Base-by-base conservation (phyloP, 30 jellyfish, hydroid and myxozoan genomes). In the Pseudorhiza aurosa region DNA sequence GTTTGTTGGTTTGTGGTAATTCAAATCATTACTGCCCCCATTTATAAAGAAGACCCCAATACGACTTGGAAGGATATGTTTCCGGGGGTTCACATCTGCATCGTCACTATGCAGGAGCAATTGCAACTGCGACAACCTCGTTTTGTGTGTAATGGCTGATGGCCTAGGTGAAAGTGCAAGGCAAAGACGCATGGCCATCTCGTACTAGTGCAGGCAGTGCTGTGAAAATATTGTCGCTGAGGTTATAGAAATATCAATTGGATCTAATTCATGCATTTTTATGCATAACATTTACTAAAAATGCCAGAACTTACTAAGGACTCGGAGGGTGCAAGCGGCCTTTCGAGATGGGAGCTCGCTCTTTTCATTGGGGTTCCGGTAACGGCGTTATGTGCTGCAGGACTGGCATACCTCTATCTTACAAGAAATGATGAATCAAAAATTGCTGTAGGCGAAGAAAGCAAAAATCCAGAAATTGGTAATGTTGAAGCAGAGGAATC, bases 311-410 rank as follows among this genome's bases (percentile, higher is more conserved):
- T 80, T 14, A 71, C 91, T 4, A 80, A 80, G 58, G 72, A 65
- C 17, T n/a, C 85, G 15, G 84, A 80, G 60, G 77, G 57, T 14
- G 43, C 87, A 3, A 32, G 77, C 29, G 94, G 94, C 40, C 94
- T 82, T n/a, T 57, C 94, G 15, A 72, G 60, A 45, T 71, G 83
- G 88, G 97, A 90, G 45, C 87, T 90, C 53, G 99, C 97, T 4
- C 64, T 93, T 18, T 93, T 81, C 84, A 62, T 93, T 43, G 99
- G 99, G 17, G 87, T 87, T 22, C 99, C 99, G 10, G 96, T 93
- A 0, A 90, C 99, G 29, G 93, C 97, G 6, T 40, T 87, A 26
- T 93, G 99, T 67, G 85, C 74, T 6, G 99, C 96, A 49, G 99
- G 97, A 6, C 85, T 69, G 12, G 87, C 83, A 19, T 93, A 87